Evolutionary conservation across 1,140 invertebrate genomes (phyloP).

Genomic region (Rhagoletis zephyria): DNA sequence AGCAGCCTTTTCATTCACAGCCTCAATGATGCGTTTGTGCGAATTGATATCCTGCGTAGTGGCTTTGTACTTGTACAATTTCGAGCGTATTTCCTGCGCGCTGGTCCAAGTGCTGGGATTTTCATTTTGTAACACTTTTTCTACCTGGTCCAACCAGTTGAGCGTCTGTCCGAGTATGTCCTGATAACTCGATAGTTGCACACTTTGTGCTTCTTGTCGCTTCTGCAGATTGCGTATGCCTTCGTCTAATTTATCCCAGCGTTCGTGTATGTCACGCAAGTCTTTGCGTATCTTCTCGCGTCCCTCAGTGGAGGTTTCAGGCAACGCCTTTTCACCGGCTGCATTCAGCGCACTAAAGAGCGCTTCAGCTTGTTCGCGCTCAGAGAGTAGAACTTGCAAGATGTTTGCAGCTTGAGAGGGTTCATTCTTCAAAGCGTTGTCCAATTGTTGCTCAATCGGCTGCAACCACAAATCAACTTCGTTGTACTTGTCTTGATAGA

Average conservation of each 20-base stretch:
- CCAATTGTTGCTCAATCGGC: slow-evolving; percentile 83
- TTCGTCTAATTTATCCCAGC: slow-evolving; percentile 89
- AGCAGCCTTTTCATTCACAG: slow-evolving; percentile 87
- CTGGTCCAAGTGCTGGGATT: slow-evolving; percentile 79
- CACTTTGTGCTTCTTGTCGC: slow-evolving; percentile 85
- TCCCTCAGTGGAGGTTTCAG: slow-evolving; percentile 91
- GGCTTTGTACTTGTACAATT: slow-evolving; percentile 89
- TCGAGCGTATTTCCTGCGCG: slow-evolving; percentile 89
- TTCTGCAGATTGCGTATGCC: slow-evolving; percentile 87
- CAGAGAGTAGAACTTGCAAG: slow-evolving; percentile 84
- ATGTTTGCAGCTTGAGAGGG: slow-evolving; percentile 75
- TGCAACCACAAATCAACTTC: slow-evolving; percentile 85
- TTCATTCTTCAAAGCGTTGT: slow-evolving; percentile 77
- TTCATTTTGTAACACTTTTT: slow-evolving; percentile 85
- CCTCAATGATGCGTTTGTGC: slow-evolving; percentile 91
- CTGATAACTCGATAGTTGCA: slow-evolving; percentile 88
- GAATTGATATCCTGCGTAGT: slow-evolving; percentile 90
- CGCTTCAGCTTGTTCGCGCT: slow-evolving; percentile 87
- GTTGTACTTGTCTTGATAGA: slow-evolving; percentile 84
- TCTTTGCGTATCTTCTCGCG: slow-evolving; percentile 90
- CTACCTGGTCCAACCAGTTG: slow-evolving; percentile 90
- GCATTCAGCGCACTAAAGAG: slow-evolving; percentile 82
- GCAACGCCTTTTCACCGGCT: slow-evolving; percentile 88
- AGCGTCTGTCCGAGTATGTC: slow-evolving; percentile 87
- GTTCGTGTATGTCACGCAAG: slow-evolving; percentile 82